Percentiles rank a stretch among this genome's conserved stretches.
Evolutionary conservation across 1,140 invertebrate species (phyloP).

Genomic region (Rhizoglyphus robini): DNA sequence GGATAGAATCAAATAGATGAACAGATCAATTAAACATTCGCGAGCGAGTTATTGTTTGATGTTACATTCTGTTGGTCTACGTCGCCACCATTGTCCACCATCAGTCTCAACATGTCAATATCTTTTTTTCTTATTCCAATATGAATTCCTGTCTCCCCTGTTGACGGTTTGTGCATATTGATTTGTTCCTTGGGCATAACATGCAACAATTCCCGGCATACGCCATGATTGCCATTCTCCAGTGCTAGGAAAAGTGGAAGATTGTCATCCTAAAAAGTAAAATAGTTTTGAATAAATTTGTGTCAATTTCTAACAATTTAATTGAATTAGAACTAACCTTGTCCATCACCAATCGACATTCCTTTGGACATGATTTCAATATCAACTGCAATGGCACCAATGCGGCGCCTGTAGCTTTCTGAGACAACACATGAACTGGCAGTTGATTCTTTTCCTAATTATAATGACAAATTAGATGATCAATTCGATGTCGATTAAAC

Average conservation of each 20-base stretch:
- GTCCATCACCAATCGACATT: constrained; percentile 66
- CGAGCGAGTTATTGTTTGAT: not conserved
- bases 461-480: not conserved
- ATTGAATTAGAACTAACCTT: constrained; percentile 51
- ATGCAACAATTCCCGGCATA: constrained; percentile 73
- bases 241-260: constrained; percentile 82
- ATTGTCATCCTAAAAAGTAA: constrained; percentile 57
- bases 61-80: constrained; percentile 75
- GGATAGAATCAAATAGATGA: not conserved
- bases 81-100: constrained; percentile 77
- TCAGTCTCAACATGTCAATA: constrained; percentile 74
- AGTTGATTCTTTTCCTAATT: constrained; percentile 53
- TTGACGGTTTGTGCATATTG: constrained; percentile 28
- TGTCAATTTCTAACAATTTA: not conserved
- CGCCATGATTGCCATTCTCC: constrained; percentile 79
- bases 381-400: constrained; percentile 72
- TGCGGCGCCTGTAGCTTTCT: constrained; percentile 70
- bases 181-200: constrained; percentile 48
- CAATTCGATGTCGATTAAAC: not conserved
- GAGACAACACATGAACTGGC: constrained; percentile 76
- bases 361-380: constrained; percentile 65
- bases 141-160: constrained; percentile 70
- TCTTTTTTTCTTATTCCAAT: constrained; percentile 72
- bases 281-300: not conserved
- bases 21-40: not conserved